phyloP scores from a whole-genome alignment of 1,140 invertebrate species.

The Sitobion miscanthi region DNA sequence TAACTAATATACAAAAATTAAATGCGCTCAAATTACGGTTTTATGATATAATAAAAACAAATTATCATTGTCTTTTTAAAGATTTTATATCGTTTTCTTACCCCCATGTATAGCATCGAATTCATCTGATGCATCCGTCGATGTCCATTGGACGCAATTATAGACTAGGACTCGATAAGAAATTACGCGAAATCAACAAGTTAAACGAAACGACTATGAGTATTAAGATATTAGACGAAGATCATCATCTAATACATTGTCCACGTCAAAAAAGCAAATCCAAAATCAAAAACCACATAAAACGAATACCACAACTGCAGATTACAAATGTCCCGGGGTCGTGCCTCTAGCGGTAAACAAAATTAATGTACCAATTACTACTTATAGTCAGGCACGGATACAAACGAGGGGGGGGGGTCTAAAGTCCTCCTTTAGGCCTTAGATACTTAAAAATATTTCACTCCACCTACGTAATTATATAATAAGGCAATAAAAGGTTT shows the following conservation, averaged over 20 bases:
- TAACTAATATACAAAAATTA: not conserved
- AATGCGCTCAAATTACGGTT: not conserved
- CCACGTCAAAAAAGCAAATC: not conserved
- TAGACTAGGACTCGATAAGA: constrained; percentile 3
- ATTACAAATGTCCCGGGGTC: not conserved
- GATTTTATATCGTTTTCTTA: not conserved
- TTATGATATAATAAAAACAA: not conserved
- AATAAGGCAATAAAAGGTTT: too few species aligned
- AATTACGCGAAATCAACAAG: not conserved
- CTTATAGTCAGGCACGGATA: too few species aligned
- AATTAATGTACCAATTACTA: too few species aligned
- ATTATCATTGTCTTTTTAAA: not conserved
- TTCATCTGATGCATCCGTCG: not conserved
- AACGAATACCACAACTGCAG: not conserved
- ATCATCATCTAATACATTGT: not conserved
- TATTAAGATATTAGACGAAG: not conserved
- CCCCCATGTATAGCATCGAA: constrained; percentile 69
- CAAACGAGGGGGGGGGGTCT: too few species aligned
- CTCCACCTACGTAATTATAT: too few species aligned
- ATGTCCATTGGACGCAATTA: constrained; percentile 39
- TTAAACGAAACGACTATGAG: not conserved
- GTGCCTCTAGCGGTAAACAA: not conserved
- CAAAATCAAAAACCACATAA: not conserved
- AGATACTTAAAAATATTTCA: too few species aligned
- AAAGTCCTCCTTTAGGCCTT: too few species aligned